phyloP scores from a whole-genome alignment of 2,113 vertebrate species.

The Ceuthmochares aereus region DNA sequence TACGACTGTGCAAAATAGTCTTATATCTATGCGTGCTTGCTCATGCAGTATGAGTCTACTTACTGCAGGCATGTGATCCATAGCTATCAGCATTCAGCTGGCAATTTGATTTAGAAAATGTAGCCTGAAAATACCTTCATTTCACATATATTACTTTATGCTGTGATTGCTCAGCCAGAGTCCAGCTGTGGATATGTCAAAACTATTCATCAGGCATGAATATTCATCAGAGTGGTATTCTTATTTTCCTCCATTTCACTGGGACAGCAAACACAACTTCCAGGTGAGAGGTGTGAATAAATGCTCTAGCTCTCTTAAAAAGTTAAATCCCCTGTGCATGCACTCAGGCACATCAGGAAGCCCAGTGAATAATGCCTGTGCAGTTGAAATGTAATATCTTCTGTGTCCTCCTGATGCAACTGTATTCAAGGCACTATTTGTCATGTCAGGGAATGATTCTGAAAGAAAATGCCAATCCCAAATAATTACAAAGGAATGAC shows the following conservation, averaged over 20 bases:
- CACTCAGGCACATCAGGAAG: background rate
- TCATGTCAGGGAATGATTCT: background rate
- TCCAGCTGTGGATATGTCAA: conserved; percentile 72
- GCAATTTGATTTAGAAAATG: conserved; percentile 66
- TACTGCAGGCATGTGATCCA: conserved; percentile 13
- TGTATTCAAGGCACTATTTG: background rate
- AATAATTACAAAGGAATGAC: background rate
- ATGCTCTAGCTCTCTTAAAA: conserved; percentile 37
- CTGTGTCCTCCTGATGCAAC: background rate
- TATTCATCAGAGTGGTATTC: conserved; percentile 69
- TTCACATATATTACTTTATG: conserved; percentile 65
- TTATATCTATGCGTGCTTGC: background rate
- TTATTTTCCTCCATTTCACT: conserved; percentile 53
- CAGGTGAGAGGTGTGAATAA: conserved; percentile 34
- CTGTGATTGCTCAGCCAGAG: conserved; percentile 69
- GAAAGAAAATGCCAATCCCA: background rate
- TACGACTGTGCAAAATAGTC: background rate
- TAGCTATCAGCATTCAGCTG: conserved; percentile 53
- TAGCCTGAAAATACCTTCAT: conserved; percentile 60
- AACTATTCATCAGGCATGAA: conserved; percentile 72
- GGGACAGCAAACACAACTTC: conserved; percentile 5
- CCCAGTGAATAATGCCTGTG: background rate
- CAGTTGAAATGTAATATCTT: background rate
- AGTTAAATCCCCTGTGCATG: background rate
- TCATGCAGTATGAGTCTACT: conserved; percentile 20